Percentiles rank a stretch among this genome's conserved stretches.
Evolutionary conservation across 2,888 invertebrate genomes (phyloP).

Genomic region (Lacanobia wlatinum): DNA sequence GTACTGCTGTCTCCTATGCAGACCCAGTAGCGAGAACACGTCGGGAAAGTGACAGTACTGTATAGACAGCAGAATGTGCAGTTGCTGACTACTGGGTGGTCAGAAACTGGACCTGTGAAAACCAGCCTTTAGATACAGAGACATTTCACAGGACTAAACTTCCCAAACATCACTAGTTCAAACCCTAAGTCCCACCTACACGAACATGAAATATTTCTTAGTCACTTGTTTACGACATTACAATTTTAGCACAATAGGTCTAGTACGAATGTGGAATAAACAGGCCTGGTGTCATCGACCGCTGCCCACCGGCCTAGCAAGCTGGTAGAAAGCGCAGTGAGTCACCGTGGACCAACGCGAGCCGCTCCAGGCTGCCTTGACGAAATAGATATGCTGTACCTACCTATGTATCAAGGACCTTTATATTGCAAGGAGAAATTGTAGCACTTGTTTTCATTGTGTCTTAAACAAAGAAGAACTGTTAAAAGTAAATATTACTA

Average conservation of each 20-base stretch:
- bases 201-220: slow-evolving; percentile 40
- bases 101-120: no score
- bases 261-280: slow-evolving; percentile 64
- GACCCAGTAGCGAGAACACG: no score
- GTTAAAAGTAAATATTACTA: not conserved
- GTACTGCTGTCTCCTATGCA: no score
- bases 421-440: slow-evolving; percentile 22
- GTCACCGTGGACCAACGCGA: slow-evolving; percentile 74
- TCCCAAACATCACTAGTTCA: not conserved
- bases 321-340: slow-evolving; percentile 73
- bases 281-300: slow-evolving; percentile 71
- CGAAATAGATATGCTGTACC: slow-evolving; percentile 35
- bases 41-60: no score
- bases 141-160: not conserved
- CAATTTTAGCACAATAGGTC: slow-evolving; percentile 64
- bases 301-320: slow-evolving; percentile 63
- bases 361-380: slow-evolving; percentile 75
- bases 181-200: slow-evolving; percentile 33
- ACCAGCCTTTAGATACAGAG: no score
- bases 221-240: slow-evolving; percentile 50
- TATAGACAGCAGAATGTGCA: no score
- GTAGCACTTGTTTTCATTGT: not conserved
- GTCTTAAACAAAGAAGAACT: not conserved
- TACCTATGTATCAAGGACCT: slow-evolving; percentile 38
- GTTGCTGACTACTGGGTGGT: no score